Percentiles rank a stretch among this genome's conserved stretches.
phyloP scores from a whole-genome alignment of 2,113 vertebrate species.

The Equus quagga region DNA sequence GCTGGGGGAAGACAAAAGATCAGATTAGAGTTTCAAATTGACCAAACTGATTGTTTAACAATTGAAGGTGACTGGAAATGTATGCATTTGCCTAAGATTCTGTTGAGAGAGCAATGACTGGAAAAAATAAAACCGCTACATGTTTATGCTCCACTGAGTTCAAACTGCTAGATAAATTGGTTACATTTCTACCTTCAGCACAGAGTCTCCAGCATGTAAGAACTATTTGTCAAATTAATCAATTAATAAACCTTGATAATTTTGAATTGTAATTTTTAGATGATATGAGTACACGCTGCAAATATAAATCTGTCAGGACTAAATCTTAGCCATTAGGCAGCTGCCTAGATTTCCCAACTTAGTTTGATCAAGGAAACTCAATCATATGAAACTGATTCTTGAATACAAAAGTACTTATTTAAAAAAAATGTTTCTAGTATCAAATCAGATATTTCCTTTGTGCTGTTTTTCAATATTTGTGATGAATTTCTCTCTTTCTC shows the following conservation, averaged over 20 bases:
- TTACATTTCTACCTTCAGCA: neutral
- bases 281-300: neutral
- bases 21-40: neutral
- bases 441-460: neutral
- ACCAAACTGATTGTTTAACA: neutral
- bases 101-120: neutral
- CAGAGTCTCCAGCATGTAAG: neutral
- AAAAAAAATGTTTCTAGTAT: neutral
- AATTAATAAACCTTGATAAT: neutral
- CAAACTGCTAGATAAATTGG: neutral
- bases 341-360: neutral
- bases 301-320: neutral
- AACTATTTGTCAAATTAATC: neutral
- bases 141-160: neutral
- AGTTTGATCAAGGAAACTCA: conserved; percentile 33
- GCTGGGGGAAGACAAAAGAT: neutral
- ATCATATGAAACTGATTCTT: neutral
- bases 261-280: conserved; percentile 59
- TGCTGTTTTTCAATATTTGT: conserved; percentile 2
- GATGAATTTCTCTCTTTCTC: conserved; percentile 18
- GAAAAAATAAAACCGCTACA: neutral
- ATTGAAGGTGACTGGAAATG: neutral
- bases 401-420: conserved; percentile 27
- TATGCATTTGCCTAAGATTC: neutral
- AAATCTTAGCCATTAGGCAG: conserved; percentile 26